A percentile compares a stretch with the other conserved stretches of the same genome.
phyloP scores from a whole-genome alignment of 2,888 invertebrate species.

The Alcis repandata region DNA sequence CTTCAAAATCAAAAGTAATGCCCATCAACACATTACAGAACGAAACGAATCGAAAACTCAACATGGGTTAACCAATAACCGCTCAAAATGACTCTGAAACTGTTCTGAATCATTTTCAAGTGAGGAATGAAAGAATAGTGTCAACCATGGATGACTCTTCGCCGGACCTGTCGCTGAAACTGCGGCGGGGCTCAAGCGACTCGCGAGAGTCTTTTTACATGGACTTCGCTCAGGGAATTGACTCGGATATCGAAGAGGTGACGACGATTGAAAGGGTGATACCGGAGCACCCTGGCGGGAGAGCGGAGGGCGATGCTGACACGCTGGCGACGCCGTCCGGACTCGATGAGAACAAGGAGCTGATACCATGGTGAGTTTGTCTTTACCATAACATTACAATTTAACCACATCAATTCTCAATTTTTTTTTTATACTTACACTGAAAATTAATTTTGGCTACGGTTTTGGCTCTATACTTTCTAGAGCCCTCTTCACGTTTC shows the following conservation, averaged over 20 bases:
- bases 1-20: constrained; percentile 20
- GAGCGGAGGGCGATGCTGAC: constrained; percentile 80
- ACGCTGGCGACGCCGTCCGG: constrained; percentile 83
- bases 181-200: constrained; percentile 94
- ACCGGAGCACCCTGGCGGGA: constrained; percentile 81
- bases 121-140: constrained; percentile 53
- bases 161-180: constrained; percentile 94
- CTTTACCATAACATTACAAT: neutral
- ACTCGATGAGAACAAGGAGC: constrained; percentile 80
- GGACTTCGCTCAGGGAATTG: constrained; percentile 96
- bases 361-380: constrained; percentile 77
- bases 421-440: no score
- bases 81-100: constrained; percentile 33
- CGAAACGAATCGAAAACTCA: constrained; percentile 58
- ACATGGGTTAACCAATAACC: constrained; percentile 39
- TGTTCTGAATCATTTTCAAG: constrained; percentile 17
- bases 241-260: constrained; percentile 95
- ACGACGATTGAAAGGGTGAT: constrained; percentile 89
- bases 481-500: no score
- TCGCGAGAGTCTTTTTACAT: constrained; percentile 96
- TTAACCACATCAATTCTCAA: no score
- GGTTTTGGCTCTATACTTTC: no score
- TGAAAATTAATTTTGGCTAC: no score
- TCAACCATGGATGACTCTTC: constrained; percentile 90
- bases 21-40: constrained; percentile 46